Base-by-base conservation (phyloP, 2,113 vertebrate species). In the Glaucomys volans region DNA sequence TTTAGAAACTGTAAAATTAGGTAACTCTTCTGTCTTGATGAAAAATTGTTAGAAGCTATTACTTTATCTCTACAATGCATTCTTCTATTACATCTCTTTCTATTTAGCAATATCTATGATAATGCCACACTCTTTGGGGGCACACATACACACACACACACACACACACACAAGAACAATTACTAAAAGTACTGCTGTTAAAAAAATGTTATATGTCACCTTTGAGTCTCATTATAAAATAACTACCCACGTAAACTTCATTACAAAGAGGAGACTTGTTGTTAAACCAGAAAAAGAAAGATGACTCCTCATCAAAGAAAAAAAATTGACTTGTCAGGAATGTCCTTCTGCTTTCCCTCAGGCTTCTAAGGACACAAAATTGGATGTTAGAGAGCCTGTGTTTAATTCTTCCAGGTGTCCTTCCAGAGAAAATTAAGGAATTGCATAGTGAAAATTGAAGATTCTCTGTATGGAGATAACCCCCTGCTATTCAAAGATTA, bases 391-490 rank as follows among this genome's bases (percentile, higher is more conserved):
- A 92, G 1, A 97, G 93, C 9, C 30, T 11, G 42, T 90, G 81
- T 94, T 40, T 95, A 93, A 16, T 86, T 94, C 0, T 94, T 83
- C 82, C 72, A 94, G 40, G 71, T 93, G 71, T 96, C 92, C 89
- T 95, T 64, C 83, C 95, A 54, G 26, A 96, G 96, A 98, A 95
- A 98, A 97, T 92, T 35, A 93, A 95, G 37, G 80, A 88, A 92
- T 1, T 69, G 11, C 54, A 82, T 5, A 37, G 90, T 90, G 95
- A 97, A 97, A 97, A 96, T 59, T 90, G 74, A 98, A 98, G 92
- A 94, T 85, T 97, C 64, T 67, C 62, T 89, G 47, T 54, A 79
- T 87, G 30, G 24, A 82, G 30, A 94, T 89, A 97, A 80, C 0
- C 10, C 24, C 52, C n/a, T 95, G 47, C 57, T 96, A 32, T 96